Evolutionary conservation across 2,888 invertebrate genomes (phyloP).

Genomic region (Panopea generosa): DNA sequence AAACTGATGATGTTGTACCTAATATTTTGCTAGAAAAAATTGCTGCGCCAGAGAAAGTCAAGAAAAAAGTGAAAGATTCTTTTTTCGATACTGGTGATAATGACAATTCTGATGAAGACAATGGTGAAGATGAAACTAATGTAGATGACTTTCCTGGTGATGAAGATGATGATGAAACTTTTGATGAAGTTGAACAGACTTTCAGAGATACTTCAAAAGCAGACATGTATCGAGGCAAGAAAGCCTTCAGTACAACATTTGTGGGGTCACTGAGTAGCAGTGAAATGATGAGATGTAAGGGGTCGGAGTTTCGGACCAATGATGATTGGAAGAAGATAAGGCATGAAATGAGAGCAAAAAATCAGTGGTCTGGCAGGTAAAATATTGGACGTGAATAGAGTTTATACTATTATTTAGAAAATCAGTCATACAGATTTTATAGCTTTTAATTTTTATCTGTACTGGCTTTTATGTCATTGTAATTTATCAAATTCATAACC

Average conservation of each 20-base stretch:
- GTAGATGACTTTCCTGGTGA: not conserved
- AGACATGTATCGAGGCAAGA: slow-evolving; percentile 34
- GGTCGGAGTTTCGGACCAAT: slow-evolving; percentile 41
- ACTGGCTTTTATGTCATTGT: no score
- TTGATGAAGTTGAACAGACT: slow-evolving; percentile 10
- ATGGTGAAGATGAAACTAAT: not conserved
- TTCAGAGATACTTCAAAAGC: slow-evolving; percentile 4
- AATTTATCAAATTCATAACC: no score
- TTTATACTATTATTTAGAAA: no score
- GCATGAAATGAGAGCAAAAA: slow-evolving; percentile 30
- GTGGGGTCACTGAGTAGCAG: slow-evolving; percentile 52
- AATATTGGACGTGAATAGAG: no score
- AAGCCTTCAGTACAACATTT: slow-evolving; percentile 63
- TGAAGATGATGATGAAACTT: slow-evolving; percentile 1
- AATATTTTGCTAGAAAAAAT: not conserved
- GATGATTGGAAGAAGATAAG: slow-evolving; percentile 43
- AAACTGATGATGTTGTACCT: slow-evolving; percentile 19
- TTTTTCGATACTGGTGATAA: slow-evolving; percentile 53
- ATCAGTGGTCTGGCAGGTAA: no score
- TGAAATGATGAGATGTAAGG: slow-evolving; percentile 47
- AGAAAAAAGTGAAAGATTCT: slow-evolving; percentile 51
- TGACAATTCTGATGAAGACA: slow-evolving; percentile 5
- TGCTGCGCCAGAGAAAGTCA: slow-evolving; percentile 10
- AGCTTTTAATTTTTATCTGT: no score
- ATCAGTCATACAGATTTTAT: no score